A percentile compares a stretch with the other conserved stretches of the same genome.
Evolutionary conservation across 2,797 vertebrate genomes (phyloP).

Genomic region (Chloroceryle amazona): DNA sequence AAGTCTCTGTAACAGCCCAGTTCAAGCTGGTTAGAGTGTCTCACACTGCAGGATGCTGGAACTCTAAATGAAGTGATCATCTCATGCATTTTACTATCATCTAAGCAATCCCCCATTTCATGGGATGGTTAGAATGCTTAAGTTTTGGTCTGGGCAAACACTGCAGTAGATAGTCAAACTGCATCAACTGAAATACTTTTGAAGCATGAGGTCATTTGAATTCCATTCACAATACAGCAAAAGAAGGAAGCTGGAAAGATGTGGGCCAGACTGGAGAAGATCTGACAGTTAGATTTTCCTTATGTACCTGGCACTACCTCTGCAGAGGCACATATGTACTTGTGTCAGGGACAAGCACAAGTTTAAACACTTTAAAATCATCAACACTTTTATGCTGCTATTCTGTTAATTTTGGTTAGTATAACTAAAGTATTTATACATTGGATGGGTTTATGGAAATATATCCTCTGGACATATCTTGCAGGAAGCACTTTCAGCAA

Average conservation of each 20-base stretch:
- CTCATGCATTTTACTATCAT: neutral
- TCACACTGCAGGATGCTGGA: neutral
- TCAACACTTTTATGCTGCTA: neutral
- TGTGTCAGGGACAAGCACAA: neutral
- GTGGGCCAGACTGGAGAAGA: neutral
- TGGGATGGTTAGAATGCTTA: neutral
- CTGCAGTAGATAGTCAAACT: neutral
- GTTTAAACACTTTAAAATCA: neutral
- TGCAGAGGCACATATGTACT: neutral
- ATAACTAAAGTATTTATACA: neutral
- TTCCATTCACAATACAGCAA: rapidly evolving
- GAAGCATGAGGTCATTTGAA: neutral
- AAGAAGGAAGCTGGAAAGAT: neutral
- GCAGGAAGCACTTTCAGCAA: neutral
- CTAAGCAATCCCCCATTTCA: neutral
- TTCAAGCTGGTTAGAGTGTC: neutral
- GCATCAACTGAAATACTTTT: neutral
- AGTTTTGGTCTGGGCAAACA: neutral
- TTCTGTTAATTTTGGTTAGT: neutral
- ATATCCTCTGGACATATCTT: neutral
- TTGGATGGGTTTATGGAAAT: neutral
- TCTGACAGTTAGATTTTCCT: neutral
- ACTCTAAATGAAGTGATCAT: neutral
- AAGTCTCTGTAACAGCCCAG: neutral
- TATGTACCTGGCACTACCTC: no score